phyloP scores from a whole-genome alignment of 2,797 vertebrate species.

The Choloepus didactylus region DNA sequence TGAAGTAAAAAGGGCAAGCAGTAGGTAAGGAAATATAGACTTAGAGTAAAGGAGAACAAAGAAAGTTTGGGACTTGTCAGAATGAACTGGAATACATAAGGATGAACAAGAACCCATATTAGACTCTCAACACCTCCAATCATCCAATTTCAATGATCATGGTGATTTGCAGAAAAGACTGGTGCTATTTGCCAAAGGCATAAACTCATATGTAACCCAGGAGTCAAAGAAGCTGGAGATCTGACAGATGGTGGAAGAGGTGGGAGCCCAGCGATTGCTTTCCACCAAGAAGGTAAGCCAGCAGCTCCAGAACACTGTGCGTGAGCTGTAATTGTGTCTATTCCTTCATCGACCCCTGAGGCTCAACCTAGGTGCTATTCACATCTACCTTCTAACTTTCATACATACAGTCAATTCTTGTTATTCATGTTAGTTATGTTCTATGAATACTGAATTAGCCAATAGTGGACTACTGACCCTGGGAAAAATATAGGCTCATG shows the following conservation, averaged over 20 bases:
- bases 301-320: fast-evolving
- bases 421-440: too few relatives aligned
- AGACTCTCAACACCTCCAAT: neutral
- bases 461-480: too few relatives aligned
- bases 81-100: neutral
- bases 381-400: neutral
- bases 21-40: neutral
- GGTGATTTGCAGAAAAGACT: neutral
- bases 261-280: neutral
- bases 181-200: neutral
- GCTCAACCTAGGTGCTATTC: neutral
- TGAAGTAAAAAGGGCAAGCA: neutral
- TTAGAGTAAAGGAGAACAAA: neutral
- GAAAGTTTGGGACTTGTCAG: neutral
- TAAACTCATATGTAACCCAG: neutral
- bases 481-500: too few relatives aligned
- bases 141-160: neutral
- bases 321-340: neutral
- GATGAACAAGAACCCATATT: neutral
- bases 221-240: neutral
- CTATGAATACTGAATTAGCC: too few relatives aligned
- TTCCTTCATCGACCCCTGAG: neutral
- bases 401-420: too few relatives aligned
- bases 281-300: neutral
- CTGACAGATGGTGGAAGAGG: too few relatives aligned